phyloP scores from a whole-genome alignment of 2,888 invertebrate genomes.

The Diarsia dahlii region DNA sequence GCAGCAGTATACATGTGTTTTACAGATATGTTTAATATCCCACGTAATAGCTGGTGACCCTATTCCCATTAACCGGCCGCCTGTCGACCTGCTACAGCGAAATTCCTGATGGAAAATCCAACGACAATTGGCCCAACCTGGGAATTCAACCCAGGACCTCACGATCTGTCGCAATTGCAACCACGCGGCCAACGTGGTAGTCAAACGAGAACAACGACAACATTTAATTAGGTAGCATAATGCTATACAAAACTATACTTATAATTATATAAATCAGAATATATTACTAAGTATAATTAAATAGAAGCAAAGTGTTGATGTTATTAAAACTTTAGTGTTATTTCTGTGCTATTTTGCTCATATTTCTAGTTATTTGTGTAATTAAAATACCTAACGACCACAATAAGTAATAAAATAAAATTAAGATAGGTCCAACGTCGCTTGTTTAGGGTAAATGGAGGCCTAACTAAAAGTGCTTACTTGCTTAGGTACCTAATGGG shows the following conservation, averaged over 20 bases:
- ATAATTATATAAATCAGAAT: not conserved
- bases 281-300: not conserved
- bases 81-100: too few species aligned
- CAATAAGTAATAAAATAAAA: constrained; percentile 1
- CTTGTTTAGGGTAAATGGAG: not conserved
- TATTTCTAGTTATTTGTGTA: not conserved
- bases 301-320: not conserved
- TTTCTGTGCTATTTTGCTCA: not conserved
- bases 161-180: too few species aligned
- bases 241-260: not conserved
- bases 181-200: too few species aligned
- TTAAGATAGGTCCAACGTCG: not conserved
- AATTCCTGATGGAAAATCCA: not conserved
- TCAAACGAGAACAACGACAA: too few species aligned
- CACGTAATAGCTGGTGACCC: not conserved
- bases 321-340: constrained; percentile 3
- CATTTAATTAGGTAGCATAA: too few species aligned
- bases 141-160: not conserved
- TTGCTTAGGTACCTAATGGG: not conserved
- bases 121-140: not conserved
- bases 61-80: not conserved
- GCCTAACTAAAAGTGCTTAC: not conserved
- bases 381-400: constrained; percentile 16
- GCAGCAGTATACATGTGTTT: too few species aligned
- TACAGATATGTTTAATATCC: not conserved